These are phyloP conservation scores for Bombus fervidus DNA, from an alignment of 1,140 invertebrate genomes.

Conservation along the genomic window DNA sequence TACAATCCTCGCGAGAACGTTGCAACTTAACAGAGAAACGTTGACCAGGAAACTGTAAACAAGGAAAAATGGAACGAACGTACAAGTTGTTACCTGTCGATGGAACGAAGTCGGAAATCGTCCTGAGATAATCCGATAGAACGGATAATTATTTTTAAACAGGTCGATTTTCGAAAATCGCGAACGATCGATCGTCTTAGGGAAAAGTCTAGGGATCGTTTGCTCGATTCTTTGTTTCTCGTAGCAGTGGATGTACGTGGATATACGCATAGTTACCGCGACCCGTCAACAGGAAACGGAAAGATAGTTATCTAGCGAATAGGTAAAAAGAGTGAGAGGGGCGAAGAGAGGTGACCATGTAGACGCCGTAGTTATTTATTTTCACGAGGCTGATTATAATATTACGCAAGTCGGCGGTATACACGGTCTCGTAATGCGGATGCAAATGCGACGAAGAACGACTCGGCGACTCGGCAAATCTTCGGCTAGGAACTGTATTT, in stretches of 20 bases:
- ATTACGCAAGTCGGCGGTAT: constrained; percentile 72
- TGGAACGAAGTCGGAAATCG: too few relatives aligned
- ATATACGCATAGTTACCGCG: constrained; percentile 65
- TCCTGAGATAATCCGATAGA: too few relatives aligned
- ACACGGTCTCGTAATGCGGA: constrained; percentile 67
- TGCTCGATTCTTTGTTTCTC: background rate
- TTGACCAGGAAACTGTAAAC: background rate
- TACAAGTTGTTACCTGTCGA: too few relatives aligned
- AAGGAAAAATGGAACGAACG: too few relatives aligned
- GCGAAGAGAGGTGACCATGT: constrained; percentile 36
- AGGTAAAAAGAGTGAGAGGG: constrained; percentile 49
- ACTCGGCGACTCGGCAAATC: constrained; percentile 65
- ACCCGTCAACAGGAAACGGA: constrained; percentile 74
- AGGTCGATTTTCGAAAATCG: too few relatives aligned
- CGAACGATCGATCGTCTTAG: background rate
- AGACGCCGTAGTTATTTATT: constrained; percentile 74
- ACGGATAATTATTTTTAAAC: too few relatives aligned
- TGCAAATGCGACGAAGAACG: constrained; percentile 71
- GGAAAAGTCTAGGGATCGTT: background rate
- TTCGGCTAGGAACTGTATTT: constrained; percentile 67
- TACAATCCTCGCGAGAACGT: too few relatives aligned
- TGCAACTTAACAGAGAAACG: background rate
- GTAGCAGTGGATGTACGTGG: background rate
- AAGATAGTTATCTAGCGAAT: constrained; percentile 74
- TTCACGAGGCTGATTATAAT: constrained; percentile 74